These are phyloP conservation scores for Ceratoteleas bidentatus DNA, from an alignment of 1,140 invertebrate genomes.

Conservation along the genomic window DNA sequence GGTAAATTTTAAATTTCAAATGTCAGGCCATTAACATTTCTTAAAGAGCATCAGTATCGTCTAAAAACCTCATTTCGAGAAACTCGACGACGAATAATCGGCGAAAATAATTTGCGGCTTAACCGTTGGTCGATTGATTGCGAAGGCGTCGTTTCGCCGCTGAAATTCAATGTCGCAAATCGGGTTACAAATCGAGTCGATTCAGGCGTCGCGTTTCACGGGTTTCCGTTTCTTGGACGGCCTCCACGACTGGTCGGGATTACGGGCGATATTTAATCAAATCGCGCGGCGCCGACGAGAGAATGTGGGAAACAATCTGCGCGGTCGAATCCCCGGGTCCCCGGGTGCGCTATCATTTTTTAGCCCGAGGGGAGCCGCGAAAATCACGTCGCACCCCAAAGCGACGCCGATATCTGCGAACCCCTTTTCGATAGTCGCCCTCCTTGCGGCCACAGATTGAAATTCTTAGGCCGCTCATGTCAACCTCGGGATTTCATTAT, in stretches of 20 bases:
- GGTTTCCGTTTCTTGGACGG: too few relatives aligned
- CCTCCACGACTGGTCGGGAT: slow-evolving; percentile 1
- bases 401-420: slow-evolving; percentile 71
- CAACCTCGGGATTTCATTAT: slow-evolving; percentile 79
- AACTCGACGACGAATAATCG: too few relatives aligned
- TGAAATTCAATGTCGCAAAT: too few relatives aligned
- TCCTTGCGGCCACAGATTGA: slow-evolving; percentile 80
- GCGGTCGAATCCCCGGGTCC: slow-evolving; percentile 30
- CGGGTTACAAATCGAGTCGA: too few relatives aligned
- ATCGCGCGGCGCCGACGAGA: slow-evolving; percentile 30
- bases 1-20: too few relatives aligned
- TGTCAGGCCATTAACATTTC: too few relatives aligned
- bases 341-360: slow-evolving; percentile 75
- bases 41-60: too few relatives aligned
- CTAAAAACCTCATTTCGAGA: too few relatives aligned
- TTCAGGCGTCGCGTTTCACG: too few relatives aligned
- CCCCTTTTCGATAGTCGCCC: slow-evolving; percentile 71
- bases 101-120: slow-evolving; percentile 26
- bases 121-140: too few relatives aligned
- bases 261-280: slow-evolving; percentile 59
- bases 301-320: slow-evolving; percentile 68
- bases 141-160: too few relatives aligned
- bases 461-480: slow-evolving; percentile 77
- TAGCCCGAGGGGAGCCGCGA: slow-evolving; percentile 72
- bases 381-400: slow-evolving; percentile 76